phyloP scores from a whole-genome alignment of 2,888 invertebrate genomes.

The Eledona agricola region DNA sequence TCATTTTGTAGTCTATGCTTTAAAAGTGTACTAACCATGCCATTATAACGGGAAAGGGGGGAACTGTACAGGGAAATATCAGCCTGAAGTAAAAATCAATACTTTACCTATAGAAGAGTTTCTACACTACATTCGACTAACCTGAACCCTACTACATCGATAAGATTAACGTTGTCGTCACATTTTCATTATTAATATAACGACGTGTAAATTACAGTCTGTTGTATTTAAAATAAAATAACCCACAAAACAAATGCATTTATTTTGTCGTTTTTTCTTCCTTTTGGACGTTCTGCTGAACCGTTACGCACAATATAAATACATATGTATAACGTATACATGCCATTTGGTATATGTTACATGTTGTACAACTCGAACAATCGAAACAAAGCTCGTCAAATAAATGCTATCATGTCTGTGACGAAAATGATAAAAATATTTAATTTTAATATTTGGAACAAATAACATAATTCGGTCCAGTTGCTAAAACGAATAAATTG shows the following conservation, averaged over 20 bases:
- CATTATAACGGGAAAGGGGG: constrained; percentile 42
- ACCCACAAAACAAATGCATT: no score
- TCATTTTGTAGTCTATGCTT: constrained; percentile 35
- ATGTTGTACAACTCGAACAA: no score
- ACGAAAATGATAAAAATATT: constrained; percentile 7
- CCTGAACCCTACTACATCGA: constrained; percentile 38
- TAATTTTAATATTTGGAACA: neutral
- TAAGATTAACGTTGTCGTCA: constrained; percentile 27
- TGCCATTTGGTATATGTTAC: no score
- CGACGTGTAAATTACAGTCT: no score
- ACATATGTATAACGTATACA: no score
- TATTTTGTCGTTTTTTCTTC: no score
- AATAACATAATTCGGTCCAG: neutral
- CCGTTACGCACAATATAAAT: no score
- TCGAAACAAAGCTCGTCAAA: no score
- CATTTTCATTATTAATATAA: constrained; percentile 13
- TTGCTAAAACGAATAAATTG: neutral
- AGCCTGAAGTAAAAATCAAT: constrained; percentile 54
- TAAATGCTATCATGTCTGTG: no score
- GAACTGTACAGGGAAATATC: constrained; percentile 47
- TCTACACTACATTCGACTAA: constrained; percentile 38
- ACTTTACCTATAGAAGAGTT: constrained; percentile 48
- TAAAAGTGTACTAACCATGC: constrained; percentile 39
- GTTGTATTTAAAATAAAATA: no score
- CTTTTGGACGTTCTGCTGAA: no score